Percentiles rank a stretch among this genome's conserved stretches.
Evolutionary conservation across 2,888 invertebrate genomes (phyloP).

Genomic region (Brachylomia viminalis): DNA sequence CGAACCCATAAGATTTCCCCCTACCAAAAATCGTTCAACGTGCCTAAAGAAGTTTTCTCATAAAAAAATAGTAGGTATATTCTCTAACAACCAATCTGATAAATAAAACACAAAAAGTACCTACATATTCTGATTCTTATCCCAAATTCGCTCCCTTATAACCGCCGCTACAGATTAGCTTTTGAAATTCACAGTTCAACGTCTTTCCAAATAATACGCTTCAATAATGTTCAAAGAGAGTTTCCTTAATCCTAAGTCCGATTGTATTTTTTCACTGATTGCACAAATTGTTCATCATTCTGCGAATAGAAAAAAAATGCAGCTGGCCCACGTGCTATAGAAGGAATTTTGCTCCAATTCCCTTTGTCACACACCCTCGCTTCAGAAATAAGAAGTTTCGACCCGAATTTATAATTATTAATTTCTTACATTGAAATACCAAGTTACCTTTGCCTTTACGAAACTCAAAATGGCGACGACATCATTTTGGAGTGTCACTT

Average conservation of each 20-base stretch:
- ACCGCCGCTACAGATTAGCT: constrained; percentile 20
- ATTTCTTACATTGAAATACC: constrained; percentile 48
- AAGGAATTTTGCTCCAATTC: constrained; percentile 76
- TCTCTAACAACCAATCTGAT: no score
- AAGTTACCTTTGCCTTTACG: constrained; percentile 55
- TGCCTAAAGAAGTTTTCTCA: no score
- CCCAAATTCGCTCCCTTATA: background rate
- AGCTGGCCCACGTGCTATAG: constrained; percentile 76
- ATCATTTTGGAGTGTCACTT: background rate
- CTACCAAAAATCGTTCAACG: no score
- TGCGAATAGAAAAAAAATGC: constrained; percentile 65
- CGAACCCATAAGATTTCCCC: no score
- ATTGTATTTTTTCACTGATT: constrained; percentile 60
- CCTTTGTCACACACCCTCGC: constrained; percentile 70
- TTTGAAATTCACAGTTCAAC: constrained; percentile 24
- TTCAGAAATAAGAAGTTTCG: constrained; percentile 56
- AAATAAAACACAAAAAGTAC: background rate
- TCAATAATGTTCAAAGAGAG: constrained; percentile 49
- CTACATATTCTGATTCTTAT: background rate
- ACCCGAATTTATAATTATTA: constrained; percentile 58
- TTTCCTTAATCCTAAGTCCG: constrained; percentile 52
- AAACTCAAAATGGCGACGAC: constrained; percentile 28
- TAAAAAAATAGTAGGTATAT: no score
- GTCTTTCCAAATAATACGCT: constrained; percentile 47
- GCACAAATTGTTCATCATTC: constrained; percentile 63